These are phyloP conservation scores for Podiceps cristatus DNA, from an alignment of 2,113 vertebrate genomes.

Conservation along the genomic window DNA sequence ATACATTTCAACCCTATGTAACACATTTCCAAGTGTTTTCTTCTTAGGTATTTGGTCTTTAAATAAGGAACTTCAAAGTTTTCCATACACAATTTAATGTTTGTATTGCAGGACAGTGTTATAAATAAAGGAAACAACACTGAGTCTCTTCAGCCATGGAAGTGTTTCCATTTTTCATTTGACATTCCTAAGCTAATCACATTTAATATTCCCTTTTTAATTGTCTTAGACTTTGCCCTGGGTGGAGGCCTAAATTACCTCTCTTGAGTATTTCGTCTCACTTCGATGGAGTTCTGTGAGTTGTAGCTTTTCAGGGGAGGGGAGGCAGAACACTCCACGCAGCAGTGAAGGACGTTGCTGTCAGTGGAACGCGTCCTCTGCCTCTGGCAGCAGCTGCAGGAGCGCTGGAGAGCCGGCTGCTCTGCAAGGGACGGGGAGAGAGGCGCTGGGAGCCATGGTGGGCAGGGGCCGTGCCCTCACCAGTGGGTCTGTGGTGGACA, in stretches of 20 bases:
- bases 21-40: neutral
- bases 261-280: neutral
- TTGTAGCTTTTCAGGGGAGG: neutral
- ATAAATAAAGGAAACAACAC: neutral
- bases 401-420: neutral
- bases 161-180: neutral
- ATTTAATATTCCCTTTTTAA: neutral
- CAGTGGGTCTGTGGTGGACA: fast-evolving
- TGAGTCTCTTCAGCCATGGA: neutral
- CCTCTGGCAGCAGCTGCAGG: neutral
- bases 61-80: neutral
- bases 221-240: neutral
- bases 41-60: neutral
- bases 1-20: neutral
- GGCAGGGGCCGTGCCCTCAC: neutral
- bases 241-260: neutral
- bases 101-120: neutral
- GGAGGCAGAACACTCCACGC: neutral
- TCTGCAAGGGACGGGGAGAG: neutral
- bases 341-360: neutral
- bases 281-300: neutral
- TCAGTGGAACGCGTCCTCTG: neutral
- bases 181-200: neutral
- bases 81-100: neutral
- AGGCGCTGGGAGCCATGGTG: neutral